Conservation (phyloP, 2,113 vertebrate genomes). For the Peucedramus taeniatus region DNA sequence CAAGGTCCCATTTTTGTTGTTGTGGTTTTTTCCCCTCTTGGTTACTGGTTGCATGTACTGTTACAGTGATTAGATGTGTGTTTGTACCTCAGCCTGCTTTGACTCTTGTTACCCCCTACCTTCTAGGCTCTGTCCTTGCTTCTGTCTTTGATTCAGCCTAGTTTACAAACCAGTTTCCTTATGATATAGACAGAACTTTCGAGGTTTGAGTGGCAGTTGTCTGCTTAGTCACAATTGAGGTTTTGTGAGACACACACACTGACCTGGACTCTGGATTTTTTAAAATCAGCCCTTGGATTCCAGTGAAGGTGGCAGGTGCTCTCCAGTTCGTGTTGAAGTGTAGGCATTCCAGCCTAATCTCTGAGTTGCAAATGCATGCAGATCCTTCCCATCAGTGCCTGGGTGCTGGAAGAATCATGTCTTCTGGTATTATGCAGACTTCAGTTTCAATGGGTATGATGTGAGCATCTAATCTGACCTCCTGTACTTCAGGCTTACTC, state of each 20-base stretch:
- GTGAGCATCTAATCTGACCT: neutral
- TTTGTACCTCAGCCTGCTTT: neutral
- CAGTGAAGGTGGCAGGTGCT: neutral
- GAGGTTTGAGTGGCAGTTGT: neutral
- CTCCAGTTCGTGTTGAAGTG: neutral
- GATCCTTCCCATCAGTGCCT: neutral
- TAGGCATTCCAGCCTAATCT: neutral
- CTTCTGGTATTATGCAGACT: neutral
- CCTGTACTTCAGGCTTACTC: neutral
- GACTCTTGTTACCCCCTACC: neutral
- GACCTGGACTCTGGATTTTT: neutral
- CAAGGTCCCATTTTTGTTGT: neutral
- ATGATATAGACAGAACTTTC: neutral
- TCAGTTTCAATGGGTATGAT: neutral
- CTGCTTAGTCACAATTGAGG: accelerated
- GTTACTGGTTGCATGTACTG: neutral
- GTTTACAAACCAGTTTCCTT: neutral
- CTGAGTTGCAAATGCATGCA: neutral
- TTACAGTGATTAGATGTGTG: neutral
- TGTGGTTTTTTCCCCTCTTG: neutral
- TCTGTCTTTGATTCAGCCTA: neutral
- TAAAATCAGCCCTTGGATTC: neutral
- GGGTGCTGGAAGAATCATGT: accelerated
- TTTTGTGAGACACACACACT: neutral
- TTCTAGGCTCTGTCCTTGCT: neutral